A percentile compares a stretch with the other conserved stretches of the same genome.
Evolutionary conservation across 1,140 invertebrate genomes (phyloP).

Genomic region (Chlorops oryzae): DNA sequence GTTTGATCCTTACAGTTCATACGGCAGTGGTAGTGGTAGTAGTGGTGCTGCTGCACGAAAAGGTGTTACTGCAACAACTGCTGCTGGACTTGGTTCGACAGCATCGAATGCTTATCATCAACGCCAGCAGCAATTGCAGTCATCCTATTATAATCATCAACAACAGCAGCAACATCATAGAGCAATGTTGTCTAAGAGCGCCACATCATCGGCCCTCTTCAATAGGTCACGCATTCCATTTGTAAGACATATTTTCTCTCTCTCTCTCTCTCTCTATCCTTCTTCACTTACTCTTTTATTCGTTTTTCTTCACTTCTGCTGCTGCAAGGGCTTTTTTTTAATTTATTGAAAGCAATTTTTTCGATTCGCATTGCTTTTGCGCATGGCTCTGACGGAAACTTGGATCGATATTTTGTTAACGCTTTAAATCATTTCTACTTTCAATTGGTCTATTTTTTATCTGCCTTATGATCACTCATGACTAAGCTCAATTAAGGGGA

Average conservation of each 20-base stretch:
- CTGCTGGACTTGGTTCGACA: constrained; percentile 12
- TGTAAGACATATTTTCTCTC: constrained; percentile 37
- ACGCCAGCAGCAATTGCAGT: constrained; percentile 26
- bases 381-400: too few relatives aligned
- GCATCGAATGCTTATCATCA: constrained; percentile 25
- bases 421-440: too few relatives aligned
- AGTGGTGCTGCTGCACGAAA: constrained; percentile 15
- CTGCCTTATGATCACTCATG: too few relatives aligned
- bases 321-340: too few relatives aligned
- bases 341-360: too few relatives aligned
- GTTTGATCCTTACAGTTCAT: constrained; percentile 21
- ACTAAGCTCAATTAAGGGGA: too few relatives aligned
- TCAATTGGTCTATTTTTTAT: too few relatives aligned
- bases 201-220: constrained; percentile 43
- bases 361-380: too few relatives aligned
- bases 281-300: constrained; percentile 2
- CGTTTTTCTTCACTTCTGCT: constrained; percentile 16
- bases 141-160: constrained; percentile 22
- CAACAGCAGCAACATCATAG: constrained; percentile 25
- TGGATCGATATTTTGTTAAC: too few relatives aligned
- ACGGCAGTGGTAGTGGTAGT: constrained; percentile 22
- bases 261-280: neutral
- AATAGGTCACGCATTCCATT: constrained; percentile 49
- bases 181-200: constrained; percentile 41
- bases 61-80: constrained; percentile 17